phyloP scores from a whole-genome alignment of 2,888 invertebrate genomes.

The Leptinotarsa rubiginosa region DNA sequence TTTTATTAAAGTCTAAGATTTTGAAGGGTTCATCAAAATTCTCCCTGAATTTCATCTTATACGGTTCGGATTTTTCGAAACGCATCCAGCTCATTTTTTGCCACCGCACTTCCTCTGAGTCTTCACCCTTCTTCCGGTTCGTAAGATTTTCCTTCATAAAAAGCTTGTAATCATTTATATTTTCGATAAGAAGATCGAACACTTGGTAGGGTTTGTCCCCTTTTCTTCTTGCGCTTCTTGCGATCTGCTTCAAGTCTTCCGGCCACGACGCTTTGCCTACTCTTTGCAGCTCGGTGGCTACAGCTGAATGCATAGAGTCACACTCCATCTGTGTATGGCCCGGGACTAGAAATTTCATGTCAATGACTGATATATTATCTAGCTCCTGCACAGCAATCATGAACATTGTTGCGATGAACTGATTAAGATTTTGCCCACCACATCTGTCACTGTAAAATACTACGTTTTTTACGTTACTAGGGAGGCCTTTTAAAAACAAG shows the following conservation, averaged over 20 bases:
- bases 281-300: conserved; percentile 45
- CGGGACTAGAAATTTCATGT: conserved; percentile 46
- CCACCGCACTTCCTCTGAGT: conserved; percentile 6
- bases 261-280: conserved; percentile 38
- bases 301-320: conserved; percentile 50
- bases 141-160: conserved; percentile 17
- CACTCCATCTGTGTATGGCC: conserved; percentile 44
- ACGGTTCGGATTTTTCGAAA: conserved; percentile 19
- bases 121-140: conserved; percentile 27
- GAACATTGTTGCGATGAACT: conserved; percentile 51
- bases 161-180: conserved; percentile 30
- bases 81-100: conserved; percentile 34
- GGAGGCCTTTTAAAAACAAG: conserved; percentile 47
- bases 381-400: conserved; percentile 47
- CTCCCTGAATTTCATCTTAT: conserved; percentile 31
- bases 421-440: conserved; percentile 53
- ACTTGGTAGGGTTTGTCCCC: conserved; percentile 34
- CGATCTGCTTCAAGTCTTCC: conserved; percentile 38
- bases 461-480: not conserved
- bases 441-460: conserved; percentile 51
- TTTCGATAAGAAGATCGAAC: conserved; percentile 15
- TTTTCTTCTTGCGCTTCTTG: conserved; percentile 32
- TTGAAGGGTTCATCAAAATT: conserved; percentile 29
- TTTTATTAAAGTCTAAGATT: conserved; percentile 14
- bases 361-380: conserved; percentile 41